Evolutionary conservation across 1,140 invertebrate genomes (phyloP), one percentile per base, ranked within the genome.

Genomic region (Callitettix versicolor): DNA sequence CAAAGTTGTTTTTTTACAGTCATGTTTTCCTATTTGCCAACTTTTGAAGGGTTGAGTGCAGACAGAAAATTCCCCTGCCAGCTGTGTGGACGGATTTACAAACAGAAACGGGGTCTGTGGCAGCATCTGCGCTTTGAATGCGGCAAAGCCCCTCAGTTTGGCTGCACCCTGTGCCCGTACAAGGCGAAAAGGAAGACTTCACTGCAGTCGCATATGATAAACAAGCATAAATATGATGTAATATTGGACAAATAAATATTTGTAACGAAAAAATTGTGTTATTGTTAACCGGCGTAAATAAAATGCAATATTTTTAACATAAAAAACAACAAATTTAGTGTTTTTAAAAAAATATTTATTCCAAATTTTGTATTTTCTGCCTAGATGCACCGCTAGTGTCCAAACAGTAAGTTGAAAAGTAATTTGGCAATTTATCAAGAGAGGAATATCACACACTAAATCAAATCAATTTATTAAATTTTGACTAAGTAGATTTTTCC

Each of bases 61-160:
- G 14, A 20, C 40, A 2, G 47, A 62, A 15, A 40, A 21, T 43
- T 40, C 38, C 17, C 20, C 3, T 55, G 54, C 24, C 9, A 43
- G 9, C 21, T 26, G 3, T 55, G 54, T 47, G 18, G 14, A 11
- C 48, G 24, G 43, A 11, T 12, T 11, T 78, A 79, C 62, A 74
- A 73, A 48, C 73, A 73, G 63, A 62, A 68, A 24, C 71, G 74
- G 44, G 75, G 73, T 55, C 58, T 78, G 9, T 67, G 66, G 30
- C 68, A 76, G 14, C 73, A 75, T 57, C 60, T 71, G 53, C 66
- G 66, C 22, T 68, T 42, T 21, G 51, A 53, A 36, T 53, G 51
- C n/a, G 15, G 22, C 2, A 42, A 53, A 33, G 20, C 2, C 1
- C 69, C 71, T 6, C 65, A 43, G 36, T 55, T 55, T 24, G 24